Base-by-base conservation (phyloP, 2,113 vertebrate species). In the Lasiurus borealis region DNA sequence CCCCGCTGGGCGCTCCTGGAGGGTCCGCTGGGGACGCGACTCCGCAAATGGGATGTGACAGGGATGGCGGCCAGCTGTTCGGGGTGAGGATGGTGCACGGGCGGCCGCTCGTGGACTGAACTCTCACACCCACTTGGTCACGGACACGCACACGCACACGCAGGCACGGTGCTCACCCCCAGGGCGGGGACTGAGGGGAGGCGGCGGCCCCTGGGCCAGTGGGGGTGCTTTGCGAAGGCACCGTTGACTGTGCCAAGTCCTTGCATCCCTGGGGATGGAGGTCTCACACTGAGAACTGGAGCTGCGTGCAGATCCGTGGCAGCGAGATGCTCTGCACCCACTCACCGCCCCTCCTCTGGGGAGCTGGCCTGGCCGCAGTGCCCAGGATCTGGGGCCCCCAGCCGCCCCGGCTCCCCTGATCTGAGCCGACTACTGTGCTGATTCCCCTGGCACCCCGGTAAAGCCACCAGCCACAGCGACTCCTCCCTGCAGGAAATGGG, bases 41-140 rank as follows among this genome's bases (percentile, higher is more conserved):
- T 94, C 87, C 36, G 96, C 98, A 98, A 98, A 98, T 98, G 82
- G 15, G 97, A 98, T 31, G 78, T 98, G 98, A 98, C 98, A 98
- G 98, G 95, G 88, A 92, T 97, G 98, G 97, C 62, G 44, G 96
- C 96, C 98, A 98, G 98, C 98, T 98, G 98, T 96, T 97, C 27
- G 34, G 96, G n/a, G 97, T 0, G 86, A 95, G 97, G 96, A 25
- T 0, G n/a, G n/a, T n/a, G n/a, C 52, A 11, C 40, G 31, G 40
- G 16, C 3, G 2, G 46, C 23, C 2, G 54, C 80, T 14, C 6
- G 0, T 0, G 34, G 64, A 8, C 19, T 31, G 9, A 12, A 62
- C 19, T 9, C 36, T 3, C 23, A 7, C 66, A 36, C n/a, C n/a
- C 6, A 9, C 6, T 2, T 4, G 31, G 73, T 21, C 75, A 77